Conservation (phyloP, 64 coral and sea anemone species). For the Exaiptasia diaphana region DNA sequence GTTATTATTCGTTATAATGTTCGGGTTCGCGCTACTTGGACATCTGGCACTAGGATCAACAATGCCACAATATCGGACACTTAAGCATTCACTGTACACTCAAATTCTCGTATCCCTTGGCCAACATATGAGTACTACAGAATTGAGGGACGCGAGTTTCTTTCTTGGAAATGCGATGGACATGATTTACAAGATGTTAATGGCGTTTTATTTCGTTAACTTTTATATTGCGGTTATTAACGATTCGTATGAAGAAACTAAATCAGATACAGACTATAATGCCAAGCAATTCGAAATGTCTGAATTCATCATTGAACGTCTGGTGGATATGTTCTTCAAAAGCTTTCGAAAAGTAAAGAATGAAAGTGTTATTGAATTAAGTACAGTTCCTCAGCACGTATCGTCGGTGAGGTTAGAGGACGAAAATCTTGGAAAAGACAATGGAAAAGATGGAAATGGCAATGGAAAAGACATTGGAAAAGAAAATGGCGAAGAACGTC, state of each 20-base stretch:
- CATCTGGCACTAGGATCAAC: conserved; percentile 25
- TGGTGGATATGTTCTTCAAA: conserved; percentile 30
- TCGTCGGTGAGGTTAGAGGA: too few species aligned
- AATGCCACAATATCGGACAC: conserved; percentile 35
- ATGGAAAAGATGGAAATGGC: too few species aligned
- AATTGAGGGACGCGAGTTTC: conserved; percentile 2
- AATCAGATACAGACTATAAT: conserved; percentile 42
- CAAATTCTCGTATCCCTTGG: conserved; percentile 64
- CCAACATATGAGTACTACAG: conserved; percentile 47
- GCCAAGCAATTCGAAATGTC: conserved; percentile 73
- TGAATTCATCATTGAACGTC: conserved; percentile 53
- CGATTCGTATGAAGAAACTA: conserved; percentile 71
- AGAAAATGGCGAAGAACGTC: too few species aligned
- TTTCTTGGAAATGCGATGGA: conserved; percentile 63
- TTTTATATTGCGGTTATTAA: conserved; percentile 73
- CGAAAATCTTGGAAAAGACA: too few species aligned
- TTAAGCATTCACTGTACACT: conserved; percentile 19
- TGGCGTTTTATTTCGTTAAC: conserved; percentile 68
- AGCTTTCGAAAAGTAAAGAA: too few species aligned
- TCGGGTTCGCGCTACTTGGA: conserved; percentile 18
- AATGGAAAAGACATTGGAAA: too few species aligned
- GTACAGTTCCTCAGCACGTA: too few species aligned
- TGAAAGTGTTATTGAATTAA: too few species aligned
- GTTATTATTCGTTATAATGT: conserved; percentile 46
- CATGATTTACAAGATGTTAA: conserved; percentile 31